Evolutionary conservation across 2,113 vertebrate genomes (phyloP).

Genomic region (Entosphenus tridentatus): DNA sequence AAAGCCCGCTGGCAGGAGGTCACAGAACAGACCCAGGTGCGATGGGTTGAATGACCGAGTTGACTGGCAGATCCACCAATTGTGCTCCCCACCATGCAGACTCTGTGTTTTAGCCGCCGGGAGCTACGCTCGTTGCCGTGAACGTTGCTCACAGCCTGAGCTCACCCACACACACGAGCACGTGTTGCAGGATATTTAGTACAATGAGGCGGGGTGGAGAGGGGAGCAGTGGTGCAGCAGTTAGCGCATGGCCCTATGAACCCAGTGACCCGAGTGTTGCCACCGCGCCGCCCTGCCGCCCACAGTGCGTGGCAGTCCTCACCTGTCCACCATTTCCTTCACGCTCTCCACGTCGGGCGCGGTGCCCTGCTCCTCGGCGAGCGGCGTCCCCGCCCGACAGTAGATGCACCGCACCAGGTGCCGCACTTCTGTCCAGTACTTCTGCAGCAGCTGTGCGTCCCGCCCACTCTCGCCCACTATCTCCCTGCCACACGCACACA

Average conservation of each 20-base stretch:
- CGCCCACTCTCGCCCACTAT: conserved; percentile 59
- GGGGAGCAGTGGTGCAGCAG: background rate
- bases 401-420: conserved; percentile 87
- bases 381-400: conserved; percentile 63
- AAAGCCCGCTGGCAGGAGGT: background rate
- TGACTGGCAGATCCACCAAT: too few species aligned
- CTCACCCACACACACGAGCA: background rate
- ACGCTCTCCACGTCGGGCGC: conserved; percentile 74
- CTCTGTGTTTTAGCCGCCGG: too few species aligned
- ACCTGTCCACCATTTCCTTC: conserved; percentile 89
- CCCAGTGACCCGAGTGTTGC: background rate
- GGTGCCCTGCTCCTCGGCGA: conserved; percentile 72
- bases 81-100: too few species aligned
- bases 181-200: background rate
- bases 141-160: background rate
- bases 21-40: too few species aligned
- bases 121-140: too few species aligned
- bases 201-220: background rate
- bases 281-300: too few species aligned
- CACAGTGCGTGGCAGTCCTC: conserved; percentile 5
- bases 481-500: conserved; percentile 30
- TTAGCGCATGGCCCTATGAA: background rate
- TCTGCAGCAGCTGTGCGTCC: conserved; percentile 84
- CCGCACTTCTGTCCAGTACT: conserved; percentile 87
- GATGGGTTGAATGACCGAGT: too few species aligned